Conservation (phyloP, 2,888 invertebrate genomes). For the Allygus modestus region DNA sequence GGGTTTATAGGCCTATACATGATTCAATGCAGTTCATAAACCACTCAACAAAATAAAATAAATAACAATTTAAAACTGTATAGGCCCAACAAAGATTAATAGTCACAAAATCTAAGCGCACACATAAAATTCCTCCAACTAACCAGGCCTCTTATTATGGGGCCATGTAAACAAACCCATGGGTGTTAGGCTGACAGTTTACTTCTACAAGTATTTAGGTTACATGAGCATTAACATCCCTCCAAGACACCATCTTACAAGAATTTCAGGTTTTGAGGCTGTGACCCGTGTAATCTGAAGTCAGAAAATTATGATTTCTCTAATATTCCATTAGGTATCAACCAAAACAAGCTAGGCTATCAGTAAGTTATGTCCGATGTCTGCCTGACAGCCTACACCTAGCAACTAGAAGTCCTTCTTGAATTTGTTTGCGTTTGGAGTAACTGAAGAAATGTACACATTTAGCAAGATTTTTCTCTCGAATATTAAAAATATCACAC, state of each 20-base stretch:
- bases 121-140: not conserved
- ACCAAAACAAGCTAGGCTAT: conserved; percentile 47
- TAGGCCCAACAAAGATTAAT: not conserved
- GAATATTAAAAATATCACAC: conserved; percentile 30
- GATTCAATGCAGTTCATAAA: not conserved
- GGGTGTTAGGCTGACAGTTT: not conserved
- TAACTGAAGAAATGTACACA: conserved; percentile 3
- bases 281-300: not conserved
- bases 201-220: conserved; percentile 47
- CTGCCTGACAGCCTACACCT: conserved; percentile 6
- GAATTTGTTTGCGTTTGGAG: not conserved
- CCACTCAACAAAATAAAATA: conserved; percentile 3
- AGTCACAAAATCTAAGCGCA: not conserved
- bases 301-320: not conserved
- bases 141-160: not conserved
- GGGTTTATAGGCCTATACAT: not conserved
- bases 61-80: conserved; percentile 2
- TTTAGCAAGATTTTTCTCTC: not conserved
- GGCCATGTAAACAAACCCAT: conserved; percentile 59
- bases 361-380: conserved; percentile 19
- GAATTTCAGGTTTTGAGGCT: not conserved
- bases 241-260: conserved; percentile 51
- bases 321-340: conserved; percentile 17
- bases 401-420: conserved; percentile 8
- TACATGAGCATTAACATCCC: conserved; percentile 59